A percentile compares a stretch with the other conserved stretches of the same genome.
These are phyloP conservation scores for Drosophila greeni DNA, from an alignment of 2,888 invertebrate genomes.

Conservation along the genomic window DNA sequence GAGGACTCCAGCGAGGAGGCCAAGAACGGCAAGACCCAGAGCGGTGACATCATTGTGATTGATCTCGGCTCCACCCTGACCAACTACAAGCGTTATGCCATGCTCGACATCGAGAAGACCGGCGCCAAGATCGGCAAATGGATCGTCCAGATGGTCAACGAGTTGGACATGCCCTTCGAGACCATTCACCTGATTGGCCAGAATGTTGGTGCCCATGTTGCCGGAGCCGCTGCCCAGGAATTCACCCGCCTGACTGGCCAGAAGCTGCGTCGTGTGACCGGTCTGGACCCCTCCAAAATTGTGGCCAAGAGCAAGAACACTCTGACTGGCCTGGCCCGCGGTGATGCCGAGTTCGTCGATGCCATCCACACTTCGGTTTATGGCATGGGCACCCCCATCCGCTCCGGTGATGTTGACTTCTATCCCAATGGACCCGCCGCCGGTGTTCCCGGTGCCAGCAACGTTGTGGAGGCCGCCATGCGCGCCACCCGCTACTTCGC, in stretches of 20 bases:
- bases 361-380: conserved; percentile 76
- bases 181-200: conserved; percentile 75
- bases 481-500: conserved; percentile 76
- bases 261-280: conserved; percentile 76
- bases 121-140: conserved; percentile 72
- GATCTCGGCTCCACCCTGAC: conserved; percentile 69
- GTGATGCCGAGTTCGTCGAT: conserved; percentile 77
- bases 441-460: conserved; percentile 70
- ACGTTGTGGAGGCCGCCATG: conserved; percentile 73
- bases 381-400: conserved; percentile 63
- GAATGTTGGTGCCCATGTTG: conserved; percentile 75
- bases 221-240: conserved; percentile 75
- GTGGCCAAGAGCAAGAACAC: conserved; percentile 56
- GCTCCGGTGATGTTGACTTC: conserved; percentile 76
- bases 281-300: conserved; percentile 74
- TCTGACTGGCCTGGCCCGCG: conserved; percentile 73
- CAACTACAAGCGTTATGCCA: conserved; percentile 64
- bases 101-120: conserved; percentile 62
- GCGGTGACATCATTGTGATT: conserved; percentile 72
- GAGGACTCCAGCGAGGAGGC: conserved; percentile 60
- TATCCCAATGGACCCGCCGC: conserved; percentile 75
- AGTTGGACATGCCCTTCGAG: conserved; percentile 62
- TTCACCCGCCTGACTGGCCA: conserved; percentile 70
- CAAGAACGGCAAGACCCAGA: conserved; percentile 46
- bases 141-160: conserved; percentile 63